Evolutionary conservation across 2,888 invertebrate genomes (phyloP).

Genomic region (Polyommatus icarus): DNA sequence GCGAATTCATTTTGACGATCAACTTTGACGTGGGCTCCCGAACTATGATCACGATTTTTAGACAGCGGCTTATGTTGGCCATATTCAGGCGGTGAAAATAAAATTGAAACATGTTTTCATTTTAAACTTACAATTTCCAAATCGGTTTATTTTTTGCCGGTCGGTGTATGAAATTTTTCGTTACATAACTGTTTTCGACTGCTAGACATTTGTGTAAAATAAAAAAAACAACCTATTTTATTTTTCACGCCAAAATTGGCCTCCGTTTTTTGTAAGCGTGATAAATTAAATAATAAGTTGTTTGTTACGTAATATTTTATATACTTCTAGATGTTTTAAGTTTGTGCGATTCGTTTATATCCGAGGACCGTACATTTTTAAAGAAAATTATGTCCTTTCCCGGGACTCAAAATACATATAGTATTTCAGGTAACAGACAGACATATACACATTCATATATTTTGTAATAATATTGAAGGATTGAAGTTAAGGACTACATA

Average conservation of each 20-base stretch:
- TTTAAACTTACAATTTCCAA: slow-evolving; percentile 15
- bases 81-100: background rate
- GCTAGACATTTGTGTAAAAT: background rate
- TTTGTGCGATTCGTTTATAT: too few relatives aligned
- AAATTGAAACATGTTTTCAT: slow-evolving; percentile 28
- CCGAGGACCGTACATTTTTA: too few relatives aligned
- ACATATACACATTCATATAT: background rate
- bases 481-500: background rate
- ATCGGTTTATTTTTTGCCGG: slow-evolving; percentile 1
- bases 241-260: too few relatives aligned
- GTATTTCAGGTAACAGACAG: background rate
- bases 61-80: slow-evolving; percentile 17
- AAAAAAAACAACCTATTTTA: background rate
- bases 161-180: background rate
- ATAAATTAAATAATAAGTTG: too few relatives aligned
- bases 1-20: background rate
- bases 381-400: too few relatives aligned
- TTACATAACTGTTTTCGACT: background rate
- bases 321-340: too few relatives aligned
- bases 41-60: slow-evolving; percentile 24
- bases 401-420: too few relatives aligned
- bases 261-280: too few relatives aligned
- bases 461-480: background rate
- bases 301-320: too few relatives aligned
- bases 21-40: background rate